These are phyloP conservation scores for Meriones unguiculatus DNA, from an alignment of 2,113 vertebrate species.

Conservation along the genomic window DNA sequence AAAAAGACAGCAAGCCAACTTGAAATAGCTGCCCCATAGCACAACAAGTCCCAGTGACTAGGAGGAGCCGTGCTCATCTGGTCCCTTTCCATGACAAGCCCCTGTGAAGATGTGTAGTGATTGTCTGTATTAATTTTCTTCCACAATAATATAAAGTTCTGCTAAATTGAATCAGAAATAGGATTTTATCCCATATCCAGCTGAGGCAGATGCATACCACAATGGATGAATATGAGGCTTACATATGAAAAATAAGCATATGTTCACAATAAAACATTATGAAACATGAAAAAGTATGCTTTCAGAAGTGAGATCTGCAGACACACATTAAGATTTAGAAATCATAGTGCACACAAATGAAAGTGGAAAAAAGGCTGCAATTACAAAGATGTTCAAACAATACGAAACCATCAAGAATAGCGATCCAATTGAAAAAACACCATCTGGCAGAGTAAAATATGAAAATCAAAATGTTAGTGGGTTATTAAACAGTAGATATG, in stretches of 20 bases:
- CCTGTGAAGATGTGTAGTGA: neutral
- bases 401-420: slow-evolving; percentile 17
- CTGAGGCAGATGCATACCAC: neutral
- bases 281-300: neutral
- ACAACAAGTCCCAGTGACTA: neutral
- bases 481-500: neutral
- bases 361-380: neutral
- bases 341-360: neutral
- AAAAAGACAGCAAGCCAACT: neutral
- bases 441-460: slow-evolving; percentile 33
- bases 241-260: neutral
- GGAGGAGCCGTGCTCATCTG: neutral
- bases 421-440: neutral
- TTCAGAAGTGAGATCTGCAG: neutral
- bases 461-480: neutral
- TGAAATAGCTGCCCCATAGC: neutral
- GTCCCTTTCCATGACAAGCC: neutral
- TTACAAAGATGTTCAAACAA: slow-evolving; percentile 26
- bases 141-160: neutral
- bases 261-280: neutral
- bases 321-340: neutral
- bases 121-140: neutral
- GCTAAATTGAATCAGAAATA: neutral
- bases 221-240: neutral
- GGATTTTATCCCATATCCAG: neutral